Evolutionary conservation across 2,113 vertebrate genomes (phyloP).

Genomic region (Nyctibius bracteatus): DNA sequence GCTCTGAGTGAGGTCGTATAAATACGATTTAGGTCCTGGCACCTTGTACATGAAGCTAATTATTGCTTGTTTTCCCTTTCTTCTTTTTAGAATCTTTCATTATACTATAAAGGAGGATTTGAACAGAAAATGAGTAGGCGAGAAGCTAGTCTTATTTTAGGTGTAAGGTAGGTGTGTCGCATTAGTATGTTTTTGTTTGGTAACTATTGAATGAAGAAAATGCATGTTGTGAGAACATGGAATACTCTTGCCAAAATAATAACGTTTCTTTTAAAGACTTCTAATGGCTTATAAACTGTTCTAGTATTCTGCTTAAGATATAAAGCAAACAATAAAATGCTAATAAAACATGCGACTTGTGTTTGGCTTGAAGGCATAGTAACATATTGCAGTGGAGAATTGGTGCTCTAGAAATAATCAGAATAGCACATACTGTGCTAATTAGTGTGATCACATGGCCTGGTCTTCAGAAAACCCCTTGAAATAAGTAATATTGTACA

Average conservation of each 20-base stretch:
- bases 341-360: not conserved
- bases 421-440: not conserved
- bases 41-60: slow-evolving; percentile 48
- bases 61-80: slow-evolving; percentile 27
- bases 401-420: not conserved
- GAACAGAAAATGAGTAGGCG: slow-evolving; percentile 91
- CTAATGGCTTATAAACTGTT: not conserved
- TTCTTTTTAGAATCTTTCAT: slow-evolving; percentile 77
- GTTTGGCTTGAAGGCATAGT: slow-evolving; percentile 2
- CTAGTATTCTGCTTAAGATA: not conserved
- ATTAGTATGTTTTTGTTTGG: slow-evolving; percentile 26
- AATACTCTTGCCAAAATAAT: not conserved
- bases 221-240: not conserved
- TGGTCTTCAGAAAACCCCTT: not conserved
- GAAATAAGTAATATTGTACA: not conserved
- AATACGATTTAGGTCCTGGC: slow-evolving; percentile 12
- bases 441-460: not conserved
- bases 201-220: not conserved
- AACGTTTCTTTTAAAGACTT: not conserved
- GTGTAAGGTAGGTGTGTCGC: slow-evolving; percentile 83
- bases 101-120: slow-evolving; percentile 96
- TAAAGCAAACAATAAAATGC: not conserved
- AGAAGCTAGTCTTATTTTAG: slow-evolving; percentile 92
- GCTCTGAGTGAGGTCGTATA: not conserved
- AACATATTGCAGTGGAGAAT: not conserved